These are phyloP conservation scores for Rotaria macrura DNA, from an alignment of 2,888 invertebrate genomes.

Conservation along the genomic window DNA sequence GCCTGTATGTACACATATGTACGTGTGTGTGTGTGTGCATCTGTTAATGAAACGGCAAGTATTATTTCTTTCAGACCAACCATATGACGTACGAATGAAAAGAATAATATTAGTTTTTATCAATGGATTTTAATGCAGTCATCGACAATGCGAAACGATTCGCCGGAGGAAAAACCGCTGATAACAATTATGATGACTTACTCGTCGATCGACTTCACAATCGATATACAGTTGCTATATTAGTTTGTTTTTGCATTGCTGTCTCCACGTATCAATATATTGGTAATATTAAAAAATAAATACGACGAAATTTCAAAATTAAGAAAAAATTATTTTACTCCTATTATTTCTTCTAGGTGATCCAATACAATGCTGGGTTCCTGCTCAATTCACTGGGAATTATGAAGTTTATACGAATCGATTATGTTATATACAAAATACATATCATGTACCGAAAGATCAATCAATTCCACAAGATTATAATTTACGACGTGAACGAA, in stretches of 20 bases:
- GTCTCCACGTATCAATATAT: constrained; percentile 30
- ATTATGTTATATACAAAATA: constrained; percentile 33
- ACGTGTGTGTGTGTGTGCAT: too few species aligned
- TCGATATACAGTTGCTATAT: constrained; percentile 28
- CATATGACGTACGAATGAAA: background rate
- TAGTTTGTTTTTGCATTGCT: constrained; percentile 30
- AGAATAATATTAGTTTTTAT: background rate
- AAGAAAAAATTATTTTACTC: background rate
- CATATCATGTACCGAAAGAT: constrained; percentile 31
- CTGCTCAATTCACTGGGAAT: constrained; percentile 32
- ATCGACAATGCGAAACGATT: background rate
- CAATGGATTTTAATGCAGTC: background rate
- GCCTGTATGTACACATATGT: background rate
- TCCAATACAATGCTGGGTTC: constrained; percentile 25
- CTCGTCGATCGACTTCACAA: constrained; percentile 31
- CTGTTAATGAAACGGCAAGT: background rate
- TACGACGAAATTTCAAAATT: background rate
- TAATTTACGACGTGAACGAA: constrained; percentile 23
- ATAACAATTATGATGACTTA: constrained; percentile 24
- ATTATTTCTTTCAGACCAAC: background rate
- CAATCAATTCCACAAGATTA: constrained; percentile 25
- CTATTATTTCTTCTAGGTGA: background rate
- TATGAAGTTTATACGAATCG: constrained; percentile 32
- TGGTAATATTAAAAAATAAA: constrained; percentile 7
- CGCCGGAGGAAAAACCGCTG: background rate